Percentiles rank a stretch among this genome's conserved stretches.
phyloP scores from a whole-genome alignment of 2,797 vertebrate genomes.

The Paratrypauchen microcephalus region DNA sequence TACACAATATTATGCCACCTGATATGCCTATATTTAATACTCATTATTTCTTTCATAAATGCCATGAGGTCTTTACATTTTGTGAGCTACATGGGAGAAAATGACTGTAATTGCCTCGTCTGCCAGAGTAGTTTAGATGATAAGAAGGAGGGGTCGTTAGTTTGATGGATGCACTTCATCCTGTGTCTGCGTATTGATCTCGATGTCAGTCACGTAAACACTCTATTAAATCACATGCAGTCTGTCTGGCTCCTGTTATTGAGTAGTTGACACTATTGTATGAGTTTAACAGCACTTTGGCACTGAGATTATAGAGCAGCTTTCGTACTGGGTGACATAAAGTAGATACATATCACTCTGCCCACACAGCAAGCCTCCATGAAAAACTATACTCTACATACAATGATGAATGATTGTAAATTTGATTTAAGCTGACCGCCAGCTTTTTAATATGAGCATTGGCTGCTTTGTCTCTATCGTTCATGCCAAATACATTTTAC shows the following conservation, averaged over 20 bases:
- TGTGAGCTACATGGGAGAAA: neutral
- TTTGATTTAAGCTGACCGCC: neutral
- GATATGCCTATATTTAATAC: neutral
- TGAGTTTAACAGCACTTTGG: constrained; percentile 46
- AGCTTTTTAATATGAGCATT: neutral
- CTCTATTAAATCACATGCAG: constrained; percentile 65
- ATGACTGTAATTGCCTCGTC: constrained; percentile 17
- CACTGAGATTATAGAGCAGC: constrained; percentile 37
- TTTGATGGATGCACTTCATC: constrained; percentile 51
- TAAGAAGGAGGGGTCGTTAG: constrained; percentile 29
- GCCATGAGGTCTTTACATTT: neutral
- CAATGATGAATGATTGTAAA: constrained; percentile 11
- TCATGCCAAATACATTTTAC: constrained; percentile 5
- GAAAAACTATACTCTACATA: neutral
- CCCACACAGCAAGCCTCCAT: neutral
- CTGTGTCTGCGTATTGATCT: constrained; percentile 67
- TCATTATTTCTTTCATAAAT: constrained; percentile 1
- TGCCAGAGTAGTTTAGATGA: constrained; percentile 23
- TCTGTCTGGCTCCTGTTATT: constrained; percentile 50
- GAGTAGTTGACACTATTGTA: constrained; percentile 48
- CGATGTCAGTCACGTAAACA: constrained; percentile 55
- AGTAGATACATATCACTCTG: constrained; percentile 16
- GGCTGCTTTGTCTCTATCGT: neutral
- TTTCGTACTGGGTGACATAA: constrained; percentile 22
- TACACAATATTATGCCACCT: neutral